Conservation (phyloP, 1,140 invertebrate species). For the Battus philenor region DNA sequence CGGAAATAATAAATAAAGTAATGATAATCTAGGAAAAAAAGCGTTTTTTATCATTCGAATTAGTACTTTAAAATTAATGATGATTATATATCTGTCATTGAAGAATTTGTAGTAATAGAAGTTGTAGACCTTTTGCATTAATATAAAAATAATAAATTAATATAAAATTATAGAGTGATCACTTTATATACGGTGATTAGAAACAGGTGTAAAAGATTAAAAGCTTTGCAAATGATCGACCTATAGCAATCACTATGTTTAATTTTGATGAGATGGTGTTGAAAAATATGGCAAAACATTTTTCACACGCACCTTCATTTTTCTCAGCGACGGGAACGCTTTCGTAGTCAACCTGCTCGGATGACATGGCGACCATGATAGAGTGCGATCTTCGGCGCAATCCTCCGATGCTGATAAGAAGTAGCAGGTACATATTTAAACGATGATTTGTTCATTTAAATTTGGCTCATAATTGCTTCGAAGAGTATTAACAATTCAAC, state of each 20-base stretch:
- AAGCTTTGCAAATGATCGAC: neutral
- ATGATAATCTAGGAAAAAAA: too few species aligned
- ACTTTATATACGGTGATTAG: too few species aligned
- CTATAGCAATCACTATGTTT: neutral
- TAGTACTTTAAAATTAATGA: too few species aligned
- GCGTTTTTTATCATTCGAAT: too few species aligned
- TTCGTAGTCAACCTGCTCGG: slow-evolving; percentile 37
- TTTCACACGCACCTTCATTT: slow-evolving; percentile 18
- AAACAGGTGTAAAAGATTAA: too few species aligned
- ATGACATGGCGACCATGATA: slow-evolving; percentile 19
- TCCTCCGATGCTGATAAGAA: too few species aligned
- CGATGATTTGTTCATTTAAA: neutral
- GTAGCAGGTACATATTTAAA: neutral
- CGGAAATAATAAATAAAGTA: too few species aligned
- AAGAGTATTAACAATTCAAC: neutral
- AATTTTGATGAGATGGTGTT: neutral
- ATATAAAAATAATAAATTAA: neutral
- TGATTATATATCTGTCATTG: too few species aligned
- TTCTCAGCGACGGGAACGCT: slow-evolving; percentile 23
- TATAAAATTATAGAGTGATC: too few species aligned
- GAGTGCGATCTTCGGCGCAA: too few species aligned
- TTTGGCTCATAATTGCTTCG: neutral
- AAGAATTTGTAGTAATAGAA: neutral
- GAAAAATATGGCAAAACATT: neutral
- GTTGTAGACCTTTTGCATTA: neutral